Percentiles rank a stretch among this genome's conserved stretches.
Conservation (phyloP, 2,888 invertebrate species). For the Troides aeacus region DNA sequence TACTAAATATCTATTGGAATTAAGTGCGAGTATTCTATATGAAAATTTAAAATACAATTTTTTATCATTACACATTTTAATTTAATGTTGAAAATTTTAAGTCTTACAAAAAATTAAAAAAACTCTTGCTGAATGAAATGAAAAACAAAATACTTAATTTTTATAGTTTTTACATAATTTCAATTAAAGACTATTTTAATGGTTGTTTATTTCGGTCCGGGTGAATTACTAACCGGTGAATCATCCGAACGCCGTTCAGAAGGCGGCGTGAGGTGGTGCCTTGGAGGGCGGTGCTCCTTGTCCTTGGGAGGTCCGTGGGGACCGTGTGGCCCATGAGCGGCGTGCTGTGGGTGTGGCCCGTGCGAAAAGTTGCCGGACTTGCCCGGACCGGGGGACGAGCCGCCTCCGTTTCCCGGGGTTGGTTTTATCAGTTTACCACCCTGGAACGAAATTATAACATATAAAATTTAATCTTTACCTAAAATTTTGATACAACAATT, state of each 20-base stretch:
- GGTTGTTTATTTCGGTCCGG: too few relatives aligned
- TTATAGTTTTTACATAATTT: too few relatives aligned
- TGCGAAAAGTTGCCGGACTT: conserved; percentile 24
- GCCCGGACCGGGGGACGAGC: conserved; percentile 39
- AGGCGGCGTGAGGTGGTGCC: conserved; percentile 53
- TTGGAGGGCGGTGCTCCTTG: conserved; percentile 50
- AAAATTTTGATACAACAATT: not conserved
- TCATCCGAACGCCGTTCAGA: conserved; percentile 42
- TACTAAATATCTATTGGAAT: too few relatives aligned
- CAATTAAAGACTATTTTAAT: too few relatives aligned
- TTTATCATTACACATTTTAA: too few relatives aligned
- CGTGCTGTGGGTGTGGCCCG: conserved; percentile 34
- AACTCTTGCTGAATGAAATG: too few relatives aligned
- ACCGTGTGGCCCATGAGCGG: conserved; percentile 19
- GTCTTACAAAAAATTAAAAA: too few relatives aligned
- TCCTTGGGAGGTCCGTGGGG: conserved; percentile 42
- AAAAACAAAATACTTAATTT: too few relatives aligned
- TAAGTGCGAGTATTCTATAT: too few relatives aligned
- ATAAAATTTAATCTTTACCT: not conserved
- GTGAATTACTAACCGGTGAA: conserved; percentile 28
- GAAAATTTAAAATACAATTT: too few relatives aligned
- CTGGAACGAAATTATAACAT: conserved; percentile 40
- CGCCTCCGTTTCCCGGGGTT: conserved; percentile 47
- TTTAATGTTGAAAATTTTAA: too few relatives aligned
- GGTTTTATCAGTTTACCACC: conserved; percentile 83